A percentile compares a stretch with the other conserved stretches of the same genome.
phyloP scores from a whole-genome alignment of 2,113 vertebrate species.

The Leucopternis melanops region DNA sequence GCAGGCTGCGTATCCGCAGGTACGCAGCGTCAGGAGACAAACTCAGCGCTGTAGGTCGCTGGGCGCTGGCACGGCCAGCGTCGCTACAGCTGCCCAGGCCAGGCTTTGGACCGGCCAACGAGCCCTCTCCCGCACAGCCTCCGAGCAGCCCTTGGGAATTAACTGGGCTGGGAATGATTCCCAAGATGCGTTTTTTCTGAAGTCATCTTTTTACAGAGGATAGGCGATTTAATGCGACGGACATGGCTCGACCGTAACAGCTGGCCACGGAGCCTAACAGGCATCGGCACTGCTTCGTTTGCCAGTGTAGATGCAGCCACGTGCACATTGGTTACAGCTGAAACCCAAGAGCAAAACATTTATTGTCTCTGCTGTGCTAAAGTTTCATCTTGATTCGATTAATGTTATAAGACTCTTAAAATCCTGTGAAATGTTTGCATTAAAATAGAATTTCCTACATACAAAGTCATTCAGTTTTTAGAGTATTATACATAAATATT shows the following conservation, averaged over 20 bases:
- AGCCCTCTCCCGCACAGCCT: background rate
- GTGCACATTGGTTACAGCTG: background rate
- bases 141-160: background rate
- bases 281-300: background rate
- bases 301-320: background rate
- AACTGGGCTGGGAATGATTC: background rate
- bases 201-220: background rate
- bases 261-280: background rate
- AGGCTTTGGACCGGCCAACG: background rate
- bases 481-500: background rate
- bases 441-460: background rate
- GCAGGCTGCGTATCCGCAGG: rapidly evolving
- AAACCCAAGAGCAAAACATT: background rate
- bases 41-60: rapidly evolving
- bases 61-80: rapidly evolving
- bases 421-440: background rate
- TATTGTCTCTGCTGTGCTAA: background rate
- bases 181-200: background rate
- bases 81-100: rapidly evolving
- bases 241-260: rapidly evolving
- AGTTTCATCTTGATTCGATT: background rate
- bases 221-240: background rate
- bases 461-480: background rate
- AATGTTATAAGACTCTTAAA: background rate
- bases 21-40: background rate